Conservation (phyloP, 1,140 invertebrate species). For the Orchestia grillus region DNA sequence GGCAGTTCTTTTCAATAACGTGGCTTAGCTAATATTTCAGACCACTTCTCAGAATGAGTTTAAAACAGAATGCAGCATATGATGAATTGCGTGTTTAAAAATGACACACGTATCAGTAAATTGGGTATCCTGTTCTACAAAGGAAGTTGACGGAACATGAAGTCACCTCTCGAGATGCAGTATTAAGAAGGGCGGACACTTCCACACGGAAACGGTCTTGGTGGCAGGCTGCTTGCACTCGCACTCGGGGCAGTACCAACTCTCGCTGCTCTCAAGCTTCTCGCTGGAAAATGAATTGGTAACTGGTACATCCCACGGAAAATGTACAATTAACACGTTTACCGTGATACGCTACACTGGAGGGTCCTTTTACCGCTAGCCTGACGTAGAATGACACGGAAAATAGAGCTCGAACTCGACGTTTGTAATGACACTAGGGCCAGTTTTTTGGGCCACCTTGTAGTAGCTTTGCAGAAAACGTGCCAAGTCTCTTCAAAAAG, state of each 20-base stretch:
- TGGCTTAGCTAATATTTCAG: not conserved
- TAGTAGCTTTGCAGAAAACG: too few species aligned
- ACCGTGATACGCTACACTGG: too few species aligned
- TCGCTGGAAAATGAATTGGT: conserved; percentile 73
- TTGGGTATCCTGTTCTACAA: not conserved
- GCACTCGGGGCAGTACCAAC: conserved; percentile 81
- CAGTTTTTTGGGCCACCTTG: too few species aligned
- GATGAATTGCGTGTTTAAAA: not conserved
- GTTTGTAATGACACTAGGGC: too few species aligned
- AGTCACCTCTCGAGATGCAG: conserved; percentile 80
- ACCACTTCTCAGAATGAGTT: not conserved
- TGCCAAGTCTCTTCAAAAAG: not conserved
- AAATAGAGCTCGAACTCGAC: too few species aligned
- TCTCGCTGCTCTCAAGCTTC: conserved; percentile 79
- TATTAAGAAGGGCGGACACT: conserved; percentile 80
- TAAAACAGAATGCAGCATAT: not conserved
- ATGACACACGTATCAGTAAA: not conserved
- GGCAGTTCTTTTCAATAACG: not conserved
- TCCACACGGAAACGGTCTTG: conserved; percentile 80
- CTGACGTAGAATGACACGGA: too few species aligned
- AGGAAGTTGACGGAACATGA: not conserved
- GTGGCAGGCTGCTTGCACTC: conserved; percentile 79
- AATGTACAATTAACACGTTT: not conserved
- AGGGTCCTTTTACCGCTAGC: too few species aligned
- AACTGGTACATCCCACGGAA: not conserved